A percentile compares a stretch with the other conserved stretches of the same genome.
Evolutionary conservation across 2,113 vertebrate species (phyloP).

Genomic region (Sceloporus tristichus): DNA sequence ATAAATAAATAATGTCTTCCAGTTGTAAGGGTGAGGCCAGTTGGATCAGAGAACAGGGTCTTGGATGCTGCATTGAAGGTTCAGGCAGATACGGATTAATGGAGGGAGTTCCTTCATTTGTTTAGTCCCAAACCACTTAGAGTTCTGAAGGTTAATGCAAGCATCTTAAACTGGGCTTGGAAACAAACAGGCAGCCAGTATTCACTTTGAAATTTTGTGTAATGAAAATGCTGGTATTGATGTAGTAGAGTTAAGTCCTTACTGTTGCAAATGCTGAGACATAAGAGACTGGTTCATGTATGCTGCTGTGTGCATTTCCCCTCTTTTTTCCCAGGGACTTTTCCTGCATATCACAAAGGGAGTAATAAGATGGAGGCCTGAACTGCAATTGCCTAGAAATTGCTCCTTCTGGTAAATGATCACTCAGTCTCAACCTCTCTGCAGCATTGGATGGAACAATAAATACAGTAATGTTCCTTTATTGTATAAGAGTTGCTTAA

Average conservation of each 20-base stretch:
- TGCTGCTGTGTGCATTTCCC: background rate
- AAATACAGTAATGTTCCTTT: constrained; percentile 62
- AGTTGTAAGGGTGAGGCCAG: no score
- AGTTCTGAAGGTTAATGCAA: background rate
- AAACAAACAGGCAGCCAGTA: background rate
- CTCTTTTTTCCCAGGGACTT: background rate
- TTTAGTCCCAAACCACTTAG: no score
- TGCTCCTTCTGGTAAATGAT: constrained; percentile 62
- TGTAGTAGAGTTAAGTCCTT: background rate
- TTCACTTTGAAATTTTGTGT: background rate
- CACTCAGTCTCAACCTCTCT: constrained; percentile 57
- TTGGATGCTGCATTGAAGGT: no score
- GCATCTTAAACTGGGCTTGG: background rate
- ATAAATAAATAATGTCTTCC: no score
- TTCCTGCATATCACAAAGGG: constrained; percentile 54
- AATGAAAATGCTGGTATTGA: background rate
- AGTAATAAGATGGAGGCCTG: constrained; percentile 55
- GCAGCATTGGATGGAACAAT: constrained; percentile 54
- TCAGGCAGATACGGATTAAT: no score
- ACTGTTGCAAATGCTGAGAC: background rate
- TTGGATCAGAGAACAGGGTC: no score
- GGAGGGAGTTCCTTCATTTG: no score
- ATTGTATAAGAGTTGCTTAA: constrained; percentile 61
- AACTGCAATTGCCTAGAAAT: constrained; percentile 65
- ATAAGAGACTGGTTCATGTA: background rate